Evolutionary conservation across 2,113 vertebrate species (phyloP), one percentile per base, ranked within the genome.

Genomic region (Hydrolagus affinis): DNA sequence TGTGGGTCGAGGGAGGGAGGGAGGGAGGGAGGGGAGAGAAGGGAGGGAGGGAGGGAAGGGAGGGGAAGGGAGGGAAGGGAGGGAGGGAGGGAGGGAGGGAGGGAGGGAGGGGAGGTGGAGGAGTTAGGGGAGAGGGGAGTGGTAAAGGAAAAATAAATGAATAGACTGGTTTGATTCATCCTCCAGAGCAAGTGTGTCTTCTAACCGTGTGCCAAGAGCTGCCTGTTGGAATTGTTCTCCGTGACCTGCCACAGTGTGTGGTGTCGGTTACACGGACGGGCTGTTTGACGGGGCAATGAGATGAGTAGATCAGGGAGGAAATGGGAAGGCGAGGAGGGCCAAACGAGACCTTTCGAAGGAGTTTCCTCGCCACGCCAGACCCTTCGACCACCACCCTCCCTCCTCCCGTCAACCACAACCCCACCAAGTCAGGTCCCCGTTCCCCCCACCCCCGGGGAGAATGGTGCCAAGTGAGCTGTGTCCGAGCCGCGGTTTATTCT

Each of bases 41-140:
- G 6, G 44, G 44, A 44, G 44, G 1, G 44, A 6, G 44, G 1
- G 44, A 6, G 44, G 44, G 44, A 44, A 87, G 86, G 87, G 0
- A 28, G 88, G 87, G 89, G 85, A 0, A 88, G 88, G 88, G 89
- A 89, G 88, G 86, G 88, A 91, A 89, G n/a, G n/a, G n/a, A n/a
- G 44, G 1, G 44, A 44, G 44, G 44, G 44, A 6, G 44, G 44
- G 44, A 6, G 44, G 44, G 44, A 6, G 44, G 44, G 44, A 3
- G 44, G 44, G 44, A 6, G 44, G 44, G 44, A 44, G 44, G 44
- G 44, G 44, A 44, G 44, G 6, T 44, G 44, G 44, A 44, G 44
- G 44, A 6, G 44, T 6, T n/a, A n/a, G n/a, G n/a, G n/a, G n/a
- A n/a, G n/a, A n/a, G n/a, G n/a, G n/a, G n/a, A n/a, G n/a, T n/a